These are phyloP conservation scores for Tauraco erythrolophus DNA, from an alignment of 2,113 vertebrate species.

Conservation along the genomic window DNA sequence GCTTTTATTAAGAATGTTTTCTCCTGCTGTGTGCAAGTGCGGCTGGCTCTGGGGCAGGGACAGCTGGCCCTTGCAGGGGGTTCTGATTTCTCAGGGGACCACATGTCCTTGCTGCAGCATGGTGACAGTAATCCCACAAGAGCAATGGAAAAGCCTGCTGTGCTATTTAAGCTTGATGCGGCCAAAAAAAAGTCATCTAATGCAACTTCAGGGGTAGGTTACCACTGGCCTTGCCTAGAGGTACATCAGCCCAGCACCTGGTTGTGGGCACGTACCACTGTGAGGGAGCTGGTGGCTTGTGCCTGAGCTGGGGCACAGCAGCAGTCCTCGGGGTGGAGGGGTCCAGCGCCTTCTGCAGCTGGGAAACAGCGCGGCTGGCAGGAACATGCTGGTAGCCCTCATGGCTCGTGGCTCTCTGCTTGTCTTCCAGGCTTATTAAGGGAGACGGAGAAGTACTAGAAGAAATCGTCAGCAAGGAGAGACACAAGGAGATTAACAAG, in stretches of 20 bases:
- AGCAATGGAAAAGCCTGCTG: background rate
- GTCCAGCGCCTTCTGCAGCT: background rate
- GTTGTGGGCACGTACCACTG: fast-evolving
- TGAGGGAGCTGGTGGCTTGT: background rate
- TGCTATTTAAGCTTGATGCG: background rate
- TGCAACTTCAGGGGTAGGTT: background rate
- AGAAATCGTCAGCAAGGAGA: constrained; percentile 93
- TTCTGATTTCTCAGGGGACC: background rate
- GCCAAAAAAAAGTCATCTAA: background rate
- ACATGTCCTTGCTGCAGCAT: background rate
- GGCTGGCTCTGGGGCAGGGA: background rate
- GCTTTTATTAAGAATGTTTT: background rate
- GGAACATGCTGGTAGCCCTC: background rate
- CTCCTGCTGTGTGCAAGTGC: background rate
- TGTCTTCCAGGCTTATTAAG: constrained; percentile 87
- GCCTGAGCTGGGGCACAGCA: background rate
- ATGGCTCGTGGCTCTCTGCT: fast-evolving
- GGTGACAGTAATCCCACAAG: background rate
- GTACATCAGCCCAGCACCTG: background rate
- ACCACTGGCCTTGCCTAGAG: background rate
- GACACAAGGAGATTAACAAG: constrained; percentile 95
- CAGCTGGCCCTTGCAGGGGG: background rate
- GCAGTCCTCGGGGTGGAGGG: background rate
- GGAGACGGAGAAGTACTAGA: constrained; percentile 96
- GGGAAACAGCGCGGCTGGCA: background rate